Evolutionary conservation across 2,113 vertebrate species (phyloP).

Genomic region (Hymenochirus boettgeri): DNA sequence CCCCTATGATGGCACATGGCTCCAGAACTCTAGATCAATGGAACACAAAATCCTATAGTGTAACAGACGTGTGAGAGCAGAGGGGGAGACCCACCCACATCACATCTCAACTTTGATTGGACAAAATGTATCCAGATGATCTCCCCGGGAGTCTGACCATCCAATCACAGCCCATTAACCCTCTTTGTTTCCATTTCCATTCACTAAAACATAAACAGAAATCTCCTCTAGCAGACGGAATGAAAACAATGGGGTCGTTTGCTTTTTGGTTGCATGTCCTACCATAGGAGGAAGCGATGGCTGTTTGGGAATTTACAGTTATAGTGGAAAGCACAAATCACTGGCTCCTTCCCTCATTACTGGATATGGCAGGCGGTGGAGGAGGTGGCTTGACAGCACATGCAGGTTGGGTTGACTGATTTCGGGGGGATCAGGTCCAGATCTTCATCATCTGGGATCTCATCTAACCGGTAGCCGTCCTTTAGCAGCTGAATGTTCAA

Average conservation of each 20-base stretch:
- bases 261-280: slow-evolving; percentile 80
- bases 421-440: slow-evolving; percentile 95
- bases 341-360: slow-evolving; percentile 65
- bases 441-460: slow-evolving; percentile 95
- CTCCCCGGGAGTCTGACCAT: slow-evolving; percentile 11
- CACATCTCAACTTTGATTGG: too few relatives aligned
- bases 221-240: neutral
- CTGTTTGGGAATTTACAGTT: slow-evolving; percentile 70
- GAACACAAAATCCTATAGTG: too few relatives aligned
- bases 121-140: too few relatives aligned
- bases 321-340: slow-evolving; percentile 54
- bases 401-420: slow-evolving; percentile 95
- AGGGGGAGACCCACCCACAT: too few relatives aligned
- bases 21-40: too few relatives aligned
- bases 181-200: neutral
- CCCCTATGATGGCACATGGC: too few relatives aligned
- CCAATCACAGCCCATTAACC: slow-evolving; percentile 16
- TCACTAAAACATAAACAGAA: neutral
- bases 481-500: slow-evolving; percentile 98
- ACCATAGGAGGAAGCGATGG: slow-evolving; percentile 97
- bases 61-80: too few relatives aligned
- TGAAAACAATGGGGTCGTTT: slow-evolving; percentile 32
- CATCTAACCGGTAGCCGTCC: slow-evolving; percentile 94
- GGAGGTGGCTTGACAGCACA: slow-evolving; percentile 97
- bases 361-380: slow-evolving; percentile 96